These are phyloP conservation scores for Camelus bactrianus DNA, from an alignment of 2,113 vertebrate species.

Conservation along the genomic window DNA sequence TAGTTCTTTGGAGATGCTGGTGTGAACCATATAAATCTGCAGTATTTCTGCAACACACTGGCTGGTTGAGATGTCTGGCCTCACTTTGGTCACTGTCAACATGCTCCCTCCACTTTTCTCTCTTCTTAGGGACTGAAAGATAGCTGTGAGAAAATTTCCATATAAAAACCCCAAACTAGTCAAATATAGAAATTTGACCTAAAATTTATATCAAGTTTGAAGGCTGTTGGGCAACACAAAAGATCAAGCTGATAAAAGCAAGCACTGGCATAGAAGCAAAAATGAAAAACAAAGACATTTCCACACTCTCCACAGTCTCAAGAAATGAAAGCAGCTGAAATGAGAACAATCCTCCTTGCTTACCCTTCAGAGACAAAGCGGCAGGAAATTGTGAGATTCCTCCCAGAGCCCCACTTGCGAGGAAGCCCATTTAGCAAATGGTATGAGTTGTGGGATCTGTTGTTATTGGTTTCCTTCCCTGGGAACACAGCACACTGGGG, in stretches of 20 bases:
- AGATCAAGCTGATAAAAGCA: conserved; percentile 36
- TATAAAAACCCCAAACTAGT: background rate
- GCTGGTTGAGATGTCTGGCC: background rate
- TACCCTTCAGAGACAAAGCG: conserved; percentile 58
- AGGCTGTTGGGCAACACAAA: background rate
- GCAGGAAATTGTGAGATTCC: conserved; percentile 77
- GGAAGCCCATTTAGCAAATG: conserved; percentile 75
- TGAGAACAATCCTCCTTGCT: conserved; percentile 11
- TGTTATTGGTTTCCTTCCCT: conserved; percentile 80
- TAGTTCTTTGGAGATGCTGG: background rate
- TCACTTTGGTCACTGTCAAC: background rate
- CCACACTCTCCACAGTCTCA: background rate
- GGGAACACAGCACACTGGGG: conserved; percentile 75
- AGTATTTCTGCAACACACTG: background rate
- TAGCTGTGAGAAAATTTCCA: background rate
- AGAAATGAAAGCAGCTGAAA: conserved; percentile 62
- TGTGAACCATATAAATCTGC: background rate
- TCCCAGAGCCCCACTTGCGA: conserved; percentile 72
- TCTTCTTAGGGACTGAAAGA: background rate
- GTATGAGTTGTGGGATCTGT: conserved; percentile 67
- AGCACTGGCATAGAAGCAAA: conserved; percentile 39
- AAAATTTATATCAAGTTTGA: background rate
- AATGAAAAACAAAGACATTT: conserved; percentile 14
- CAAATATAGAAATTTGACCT: background rate
- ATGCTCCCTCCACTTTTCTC: background rate